phyloP scores from a whole-genome alignment of 2,888 invertebrate species.

The Syritta pipiens region DNA sequence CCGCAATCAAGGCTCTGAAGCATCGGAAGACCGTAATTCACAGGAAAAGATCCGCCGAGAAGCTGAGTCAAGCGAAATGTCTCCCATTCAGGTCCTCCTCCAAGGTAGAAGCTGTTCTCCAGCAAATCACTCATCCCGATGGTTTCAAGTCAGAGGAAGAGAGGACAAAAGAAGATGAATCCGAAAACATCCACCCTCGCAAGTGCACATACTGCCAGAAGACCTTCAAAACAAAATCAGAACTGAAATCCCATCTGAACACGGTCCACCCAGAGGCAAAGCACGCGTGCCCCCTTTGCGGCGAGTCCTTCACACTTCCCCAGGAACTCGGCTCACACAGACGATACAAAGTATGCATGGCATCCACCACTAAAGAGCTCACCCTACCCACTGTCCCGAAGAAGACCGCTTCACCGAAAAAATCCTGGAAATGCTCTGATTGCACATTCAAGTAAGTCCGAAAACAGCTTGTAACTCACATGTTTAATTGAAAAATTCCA shows the following conservation, averaged over 20 bases:
- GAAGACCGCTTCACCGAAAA: constrained; percentile 1
- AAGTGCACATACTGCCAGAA: constrained; percentile 63
- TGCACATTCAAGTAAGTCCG: constrained; percentile 73
- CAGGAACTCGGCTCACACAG: constrained; percentile 88
- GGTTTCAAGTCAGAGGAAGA: background rate
- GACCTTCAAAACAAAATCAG: constrained; percentile 79
- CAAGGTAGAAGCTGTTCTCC: constrained; percentile 73
- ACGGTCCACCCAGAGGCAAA: constrained; percentile 83
- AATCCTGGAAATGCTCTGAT: constrained; percentile 72
- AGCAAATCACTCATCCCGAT: constrained; percentile 70
- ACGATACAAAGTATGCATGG: constrained; percentile 82
- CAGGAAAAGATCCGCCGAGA: constrained; percentile 81
- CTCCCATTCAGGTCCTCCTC: constrained; percentile 62
- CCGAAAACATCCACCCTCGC: constrained; percentile 30
- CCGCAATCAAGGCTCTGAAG: constrained; percentile 82
- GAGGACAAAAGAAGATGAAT: background rate
- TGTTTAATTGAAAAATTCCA: constrained; percentile 54
- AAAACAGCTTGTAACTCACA: background rate
- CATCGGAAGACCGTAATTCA: constrained; percentile 85
- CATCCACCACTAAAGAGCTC: constrained; percentile 69
- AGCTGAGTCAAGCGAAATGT: constrained; percentile 78
- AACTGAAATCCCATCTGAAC: constrained; percentile 83
- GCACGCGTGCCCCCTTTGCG: constrained; percentile 86
- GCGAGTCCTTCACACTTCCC: constrained; percentile 84
- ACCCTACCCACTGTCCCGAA: background rate